Base-by-base conservation (phyloP, 2,797 vertebrate genomes). In the Clarias laeviceps region DNA sequence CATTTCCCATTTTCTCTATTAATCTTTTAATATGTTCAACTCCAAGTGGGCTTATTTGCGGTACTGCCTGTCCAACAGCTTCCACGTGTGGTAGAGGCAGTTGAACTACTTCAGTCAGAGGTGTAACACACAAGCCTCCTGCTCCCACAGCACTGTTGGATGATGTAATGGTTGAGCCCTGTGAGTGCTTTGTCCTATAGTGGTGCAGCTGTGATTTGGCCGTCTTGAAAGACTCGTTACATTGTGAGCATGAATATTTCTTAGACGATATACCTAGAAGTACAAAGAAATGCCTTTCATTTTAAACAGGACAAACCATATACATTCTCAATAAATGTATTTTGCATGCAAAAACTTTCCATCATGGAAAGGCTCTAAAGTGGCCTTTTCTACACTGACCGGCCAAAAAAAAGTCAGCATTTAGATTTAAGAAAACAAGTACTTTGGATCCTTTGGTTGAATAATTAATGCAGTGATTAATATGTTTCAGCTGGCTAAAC, bases 1-100 rank as follows among this genome's bases (percentile, higher is more conserved):
- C 94, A 83, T 96, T 96, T 87, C 94, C 95, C 85, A 96, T 86
- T 32, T 94, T 94, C 84, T 96, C 95, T 81, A 96, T 96, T 29
- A 96, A 91, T 89, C 88, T 92, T 65, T 95, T 90, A 88, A 96
- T 95, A 74, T 95, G 94, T 86, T 95, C 95, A 2, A 95, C 94
- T 91, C 95, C 95, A 79, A 96, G 93, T 80, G 95, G 94, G 61
- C 95, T 92, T 8, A 96, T 94, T 84, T 93, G 94, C 82, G 95
- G 94, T 72, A 94, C 89, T 50, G 93, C 32, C 15, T 87, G 93
- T 86, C 94, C 93, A 40, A 93, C 87, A 0, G 93, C 88, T 77
- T 94, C 94, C 64, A 94, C 24, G 56, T 94, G 91, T n/a, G 94
- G 86, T 5, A 94, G 84, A 32, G 88, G 89, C 15, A 92, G 80